Base-by-base conservation (phyloP, 2,113 vertebrate species). In the Empidonax traillii region DNA sequence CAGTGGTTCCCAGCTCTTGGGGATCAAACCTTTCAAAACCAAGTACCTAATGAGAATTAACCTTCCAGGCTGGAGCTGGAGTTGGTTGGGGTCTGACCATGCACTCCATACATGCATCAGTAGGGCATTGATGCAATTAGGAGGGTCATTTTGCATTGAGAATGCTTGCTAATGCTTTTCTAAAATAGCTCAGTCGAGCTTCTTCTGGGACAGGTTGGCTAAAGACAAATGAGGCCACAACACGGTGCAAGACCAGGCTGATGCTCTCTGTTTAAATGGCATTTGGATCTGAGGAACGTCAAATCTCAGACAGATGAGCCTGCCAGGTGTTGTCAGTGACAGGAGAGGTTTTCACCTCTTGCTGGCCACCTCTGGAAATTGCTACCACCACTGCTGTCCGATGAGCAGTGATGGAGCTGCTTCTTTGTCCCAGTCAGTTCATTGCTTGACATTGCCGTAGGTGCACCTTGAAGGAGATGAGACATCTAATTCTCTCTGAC, bases 81-180 rank as follows among this genome's bases (percentile, higher is more conserved):
- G 12, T 31, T 61, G 35, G 22, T 22, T 73, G 25, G 31, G 23
- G 8, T 91, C 47, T 87, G 61, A 17, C 66, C 6, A 1, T 1
- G 11, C 1, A 1, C 16, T 33, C 16, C 39, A 8, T 39, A 18
- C 14, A 46, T 37, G 28, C 33, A 14, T 55, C 1, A 0, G 4
- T 14, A 28, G 56, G 56, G 24, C 18, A 20, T 23, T 69, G 59
- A 14, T 74, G 12, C 10, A 22, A 46, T 31, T 28, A 49, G 28
- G 41, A 74, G 41, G 15, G 16, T 52, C 3, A 0, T 24, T 56
- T 65, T 52, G 55, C 39, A 18, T 14, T 1, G 9, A 12, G 30
- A n/a, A 2, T 62, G 39, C 76, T 92, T 85, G 59, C 30, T 43
- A 16, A 41, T 39, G 16, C 20, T 55, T 68, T 76, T 65, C 33